Evolutionary conservation across 2,113 vertebrate genomes (phyloP).

Genomic region (Rhodinocichla rosea): DNA sequence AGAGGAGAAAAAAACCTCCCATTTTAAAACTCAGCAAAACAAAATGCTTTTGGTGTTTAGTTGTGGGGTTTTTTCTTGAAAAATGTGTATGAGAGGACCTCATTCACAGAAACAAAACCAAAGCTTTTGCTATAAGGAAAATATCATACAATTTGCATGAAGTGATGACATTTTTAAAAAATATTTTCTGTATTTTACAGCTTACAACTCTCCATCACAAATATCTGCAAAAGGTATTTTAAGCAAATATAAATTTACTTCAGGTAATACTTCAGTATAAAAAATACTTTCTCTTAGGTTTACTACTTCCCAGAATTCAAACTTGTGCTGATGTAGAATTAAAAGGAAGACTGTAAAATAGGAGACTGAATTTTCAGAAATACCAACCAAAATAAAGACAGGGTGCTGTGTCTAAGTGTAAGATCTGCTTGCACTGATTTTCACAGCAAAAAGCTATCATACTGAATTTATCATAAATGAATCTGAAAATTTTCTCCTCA

Average conservation of each 20-base stretch:
- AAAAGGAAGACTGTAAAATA: not conserved
- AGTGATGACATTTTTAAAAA: not conserved
- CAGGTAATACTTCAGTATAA: not conserved
- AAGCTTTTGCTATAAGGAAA: not conserved
- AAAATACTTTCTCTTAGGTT: not conserved
- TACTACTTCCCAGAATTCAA: not conserved
- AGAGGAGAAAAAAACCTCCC: accelerated
- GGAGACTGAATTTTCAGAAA: not conserved
- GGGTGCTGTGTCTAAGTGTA: not conserved
- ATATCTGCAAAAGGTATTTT: not conserved
- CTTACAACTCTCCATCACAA: not conserved
- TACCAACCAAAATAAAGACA: not conserved
- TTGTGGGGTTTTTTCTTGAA: accelerated
- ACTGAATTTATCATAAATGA: not conserved
- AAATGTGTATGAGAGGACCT: not conserved
- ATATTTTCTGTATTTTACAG: not conserved
- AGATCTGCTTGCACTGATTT: not conserved
- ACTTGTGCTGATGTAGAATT: not conserved
- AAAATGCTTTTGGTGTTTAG: not conserved
- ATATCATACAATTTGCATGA: not conserved
- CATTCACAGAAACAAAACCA: not conserved
- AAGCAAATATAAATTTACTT: not conserved
- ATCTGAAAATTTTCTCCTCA: not conserved
- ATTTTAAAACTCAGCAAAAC: not conserved
- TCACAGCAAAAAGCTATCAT: not conserved